A percentile compares a stretch with the other conserved stretches of the same genome.
Evolutionary conservation across 2,797 vertebrate genomes (phyloP).

Genomic region (Enteromius unitaeniatus): DNA sequence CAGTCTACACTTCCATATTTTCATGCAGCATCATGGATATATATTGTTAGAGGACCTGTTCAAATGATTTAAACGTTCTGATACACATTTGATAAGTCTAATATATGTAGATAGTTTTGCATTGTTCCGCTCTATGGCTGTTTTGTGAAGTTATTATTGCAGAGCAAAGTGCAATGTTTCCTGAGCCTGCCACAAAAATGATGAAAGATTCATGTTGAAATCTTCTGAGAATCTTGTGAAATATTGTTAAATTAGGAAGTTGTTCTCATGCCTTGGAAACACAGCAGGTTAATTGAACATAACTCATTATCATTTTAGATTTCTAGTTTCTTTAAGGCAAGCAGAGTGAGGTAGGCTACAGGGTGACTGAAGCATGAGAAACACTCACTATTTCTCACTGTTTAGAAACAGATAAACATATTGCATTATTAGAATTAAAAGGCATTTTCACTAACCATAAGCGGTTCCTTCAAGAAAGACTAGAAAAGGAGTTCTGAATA

Average conservation of each 20-base stretch:
- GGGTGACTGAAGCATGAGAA: not conserved
- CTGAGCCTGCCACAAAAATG: not conserved
- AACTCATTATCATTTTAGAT: not conserved
- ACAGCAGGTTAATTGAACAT: not conserved
- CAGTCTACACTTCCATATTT: not conserved
- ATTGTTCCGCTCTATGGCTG: not conserved
- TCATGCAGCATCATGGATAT: not conserved
- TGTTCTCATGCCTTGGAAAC: not conserved
- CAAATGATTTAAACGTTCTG: not conserved
- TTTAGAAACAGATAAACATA: not conserved
- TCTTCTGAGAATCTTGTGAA: not conserved
- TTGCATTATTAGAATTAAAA: not conserved
- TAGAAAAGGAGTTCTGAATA: not conserved
- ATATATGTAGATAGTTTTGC: not conserved
- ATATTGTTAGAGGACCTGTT: not conserved
- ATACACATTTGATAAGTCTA: not conserved
- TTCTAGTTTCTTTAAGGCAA: not conserved
- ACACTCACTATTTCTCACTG: not conserved
- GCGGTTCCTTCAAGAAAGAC: not conserved
- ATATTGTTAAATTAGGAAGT: not conserved
- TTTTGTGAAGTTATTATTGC: not conserved
- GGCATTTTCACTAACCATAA: not conserved
- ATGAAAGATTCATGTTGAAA: conserved; percentile 2
- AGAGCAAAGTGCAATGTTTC: not conserved
- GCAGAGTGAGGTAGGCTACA: not conserved